Evolutionary conservation across 2,797 vertebrate species (phyloP), one percentile per base, ranked within the genome.

Genomic region (Lepilemur ruficaudatus): DNA sequence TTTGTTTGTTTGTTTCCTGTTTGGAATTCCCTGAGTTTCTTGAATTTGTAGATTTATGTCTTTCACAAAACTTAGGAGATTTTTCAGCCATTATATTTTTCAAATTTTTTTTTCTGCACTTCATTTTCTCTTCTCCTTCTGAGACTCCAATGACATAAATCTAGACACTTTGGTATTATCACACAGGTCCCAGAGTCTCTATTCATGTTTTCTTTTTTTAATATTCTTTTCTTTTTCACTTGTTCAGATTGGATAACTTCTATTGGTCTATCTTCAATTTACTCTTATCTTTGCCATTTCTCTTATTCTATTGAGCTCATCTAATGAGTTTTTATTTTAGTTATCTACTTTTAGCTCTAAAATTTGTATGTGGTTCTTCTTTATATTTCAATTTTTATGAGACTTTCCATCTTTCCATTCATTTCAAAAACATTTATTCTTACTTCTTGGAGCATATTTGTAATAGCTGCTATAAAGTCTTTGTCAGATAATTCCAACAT

Each of bases 31-130:
- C 48, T 32, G 11, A 76, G 28, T 18, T 95, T 89, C 69, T 89
- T 78, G 48, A 81, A 86, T 95, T 35, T 92, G 46, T 73, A 95
- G 18, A 63, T 50, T 92, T 89, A 61, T 46, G 23, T 86, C 69
- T 92, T 93, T 83, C 63, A 87, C 48, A 94, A 82, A 82, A 82
- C 67, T 73, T 79, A 78, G 38, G 23, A 50, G 55, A 90, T 72
- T 78, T 90, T 79, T 92, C 23, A 35, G 8, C 46, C 67, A 85
- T 61, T 22, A 15, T 75, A 65, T 88, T 76, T 75, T 69, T 50
- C n/a, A 50, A 25, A 20, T 89, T 61, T 9, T 65, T 57, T 63
- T 63, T 88, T 23, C 35, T 63, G 4, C 10, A 46, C 30, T 92
- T 78, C 8, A 72, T 46, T 86, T 86, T 93, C 30, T 96, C 59